phyloP scores from a whole-genome alignment of 2,797 vertebrate species.

The Megaceryle alcyon region DNA sequence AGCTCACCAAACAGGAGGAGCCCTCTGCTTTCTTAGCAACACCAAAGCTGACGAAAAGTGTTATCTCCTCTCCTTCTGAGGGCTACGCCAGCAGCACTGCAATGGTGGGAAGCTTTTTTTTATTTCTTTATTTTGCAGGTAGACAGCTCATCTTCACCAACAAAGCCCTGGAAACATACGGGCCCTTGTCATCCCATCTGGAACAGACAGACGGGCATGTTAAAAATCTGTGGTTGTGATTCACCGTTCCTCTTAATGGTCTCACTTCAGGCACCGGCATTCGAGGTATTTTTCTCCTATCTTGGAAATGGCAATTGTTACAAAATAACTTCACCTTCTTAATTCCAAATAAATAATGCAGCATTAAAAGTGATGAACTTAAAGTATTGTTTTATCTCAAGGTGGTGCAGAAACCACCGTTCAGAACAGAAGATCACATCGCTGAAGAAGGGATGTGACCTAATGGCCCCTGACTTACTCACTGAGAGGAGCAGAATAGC shows the following conservation, averaged over 20 bases:
- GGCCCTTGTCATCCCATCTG: background rate
- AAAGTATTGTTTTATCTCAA: background rate
- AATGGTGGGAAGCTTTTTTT: background rate
- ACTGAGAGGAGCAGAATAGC: background rate
- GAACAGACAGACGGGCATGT: background rate
- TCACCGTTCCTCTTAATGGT: background rate
- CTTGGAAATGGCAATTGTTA: slow-evolving; percentile 66
- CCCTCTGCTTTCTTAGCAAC: background rate
- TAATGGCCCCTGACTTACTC: background rate
- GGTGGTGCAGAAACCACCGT: slow-evolving; percentile 1
- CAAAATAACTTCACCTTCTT: slow-evolving; percentile 57
- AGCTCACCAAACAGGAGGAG: background rate
- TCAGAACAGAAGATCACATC: background rate
- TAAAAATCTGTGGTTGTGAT: background rate
- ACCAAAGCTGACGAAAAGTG: background rate
- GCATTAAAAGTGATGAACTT: slow-evolving; percentile 57
- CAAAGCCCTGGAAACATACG: background rate
- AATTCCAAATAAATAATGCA: slow-evolving; percentile 63
- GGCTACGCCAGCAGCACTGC: background rate
- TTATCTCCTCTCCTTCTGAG: background rate
- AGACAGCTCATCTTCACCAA: background rate
- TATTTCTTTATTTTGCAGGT: background rate
- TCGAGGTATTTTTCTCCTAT: background rate
- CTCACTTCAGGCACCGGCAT: background rate
- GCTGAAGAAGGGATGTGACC: background rate